These are phyloP conservation scores for Steinernema khuongi DNA, from an alignment of 1,140 invertebrate genomes.

Conservation along the genomic window DNA sequence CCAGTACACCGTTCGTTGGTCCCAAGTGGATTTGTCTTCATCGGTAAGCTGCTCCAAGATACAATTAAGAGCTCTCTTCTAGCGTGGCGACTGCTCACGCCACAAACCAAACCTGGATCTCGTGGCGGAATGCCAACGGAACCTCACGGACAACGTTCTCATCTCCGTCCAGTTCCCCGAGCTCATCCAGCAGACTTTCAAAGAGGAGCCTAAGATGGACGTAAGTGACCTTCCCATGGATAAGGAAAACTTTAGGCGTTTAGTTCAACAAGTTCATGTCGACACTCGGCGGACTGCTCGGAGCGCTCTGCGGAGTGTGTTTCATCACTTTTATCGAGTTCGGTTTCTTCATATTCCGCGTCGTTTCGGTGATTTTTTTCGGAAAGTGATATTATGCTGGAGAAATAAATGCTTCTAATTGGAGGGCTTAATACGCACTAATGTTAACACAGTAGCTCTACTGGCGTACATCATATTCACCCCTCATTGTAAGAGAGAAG, in stretches of 20 bases:
- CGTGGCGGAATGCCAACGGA: too few species aligned
- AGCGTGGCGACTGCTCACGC: too few species aligned
- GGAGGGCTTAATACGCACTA: too few species aligned
- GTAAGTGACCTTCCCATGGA: not conserved
- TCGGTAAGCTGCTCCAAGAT: not conserved
- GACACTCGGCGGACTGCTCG: conserved; percentile 24
- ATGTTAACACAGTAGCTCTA: too few species aligned
- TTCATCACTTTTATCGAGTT: conserved; percentile 24
- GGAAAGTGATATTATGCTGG: not conserved
- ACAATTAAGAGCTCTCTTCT: not conserved
- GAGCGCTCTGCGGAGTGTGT: conserved; percentile 17
- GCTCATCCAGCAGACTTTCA: conserved; percentile 15
- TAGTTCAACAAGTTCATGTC: conserved; percentile 31
- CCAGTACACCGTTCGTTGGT: conserved; percentile 23
- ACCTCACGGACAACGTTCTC: conserved; percentile 16
- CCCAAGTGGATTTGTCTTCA: not conserved
- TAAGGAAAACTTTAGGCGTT: not conserved
- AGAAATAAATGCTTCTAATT: too few species aligned
- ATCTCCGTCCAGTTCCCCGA: conserved; percentile 11
- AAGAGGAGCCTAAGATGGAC: conserved; percentile 25
- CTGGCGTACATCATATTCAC: too few species aligned
- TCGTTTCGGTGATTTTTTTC: not conserved
- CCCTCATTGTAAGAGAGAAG: too few species aligned
- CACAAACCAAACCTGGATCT: not conserved
- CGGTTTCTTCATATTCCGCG: conserved; percentile 2